phyloP scores from a whole-genome alignment of 2,888 invertebrate genomes.

The Icerya purchasi region DNA sequence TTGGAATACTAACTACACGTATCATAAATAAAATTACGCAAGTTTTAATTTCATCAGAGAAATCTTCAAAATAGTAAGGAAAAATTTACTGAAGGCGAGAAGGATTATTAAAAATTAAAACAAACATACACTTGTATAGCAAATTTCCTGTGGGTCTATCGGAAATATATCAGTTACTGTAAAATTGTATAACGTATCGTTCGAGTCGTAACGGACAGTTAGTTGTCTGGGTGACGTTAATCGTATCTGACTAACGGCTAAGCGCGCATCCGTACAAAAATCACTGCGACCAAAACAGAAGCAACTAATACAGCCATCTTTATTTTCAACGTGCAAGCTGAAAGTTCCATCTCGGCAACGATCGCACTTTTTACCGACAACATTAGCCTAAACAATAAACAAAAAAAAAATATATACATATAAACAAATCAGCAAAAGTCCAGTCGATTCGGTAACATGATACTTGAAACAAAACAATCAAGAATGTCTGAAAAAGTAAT shows the following conservation, averaged over 20 bases:
- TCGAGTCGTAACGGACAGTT: slow-evolving; percentile 21
- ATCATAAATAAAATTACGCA: too few relatives aligned
- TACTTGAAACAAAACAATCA: too few relatives aligned
- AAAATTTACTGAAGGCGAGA: too few relatives aligned
- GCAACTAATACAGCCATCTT: slow-evolving; percentile 78
- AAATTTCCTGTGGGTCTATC: slow-evolving; percentile 25
- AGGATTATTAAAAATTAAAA: too few relatives aligned
- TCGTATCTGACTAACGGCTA: slow-evolving; percentile 61
- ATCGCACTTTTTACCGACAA: slow-evolving; percentile 63
- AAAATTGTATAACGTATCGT: slow-evolving; percentile 16
- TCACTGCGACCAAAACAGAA: slow-evolving; percentile 83
- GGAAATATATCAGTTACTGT: slow-evolving; percentile 20
- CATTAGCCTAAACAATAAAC: slow-evolving; percentile 39
- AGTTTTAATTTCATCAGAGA: too few relatives aligned
- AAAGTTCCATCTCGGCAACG: slow-evolving; percentile 67
- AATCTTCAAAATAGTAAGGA: too few relatives aligned
- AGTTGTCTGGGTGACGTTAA: slow-evolving; percentile 26
- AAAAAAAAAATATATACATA: too few relatives aligned
- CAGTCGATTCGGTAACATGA: too few relatives aligned
- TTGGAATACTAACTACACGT: too few relatives aligned
- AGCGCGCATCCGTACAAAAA: slow-evolving; percentile 55
- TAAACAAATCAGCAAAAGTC: too few relatives aligned
- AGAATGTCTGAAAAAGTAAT: too few relatives aligned
- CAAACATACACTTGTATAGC: slow-evolving; percentile 22
- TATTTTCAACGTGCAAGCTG: slow-evolving; percentile 53